Evolutionary conservation across 1,140 invertebrate species (phyloP), one percentile per base, ranked within the genome.

Genomic region (Heliconius melpomene): DNA sequence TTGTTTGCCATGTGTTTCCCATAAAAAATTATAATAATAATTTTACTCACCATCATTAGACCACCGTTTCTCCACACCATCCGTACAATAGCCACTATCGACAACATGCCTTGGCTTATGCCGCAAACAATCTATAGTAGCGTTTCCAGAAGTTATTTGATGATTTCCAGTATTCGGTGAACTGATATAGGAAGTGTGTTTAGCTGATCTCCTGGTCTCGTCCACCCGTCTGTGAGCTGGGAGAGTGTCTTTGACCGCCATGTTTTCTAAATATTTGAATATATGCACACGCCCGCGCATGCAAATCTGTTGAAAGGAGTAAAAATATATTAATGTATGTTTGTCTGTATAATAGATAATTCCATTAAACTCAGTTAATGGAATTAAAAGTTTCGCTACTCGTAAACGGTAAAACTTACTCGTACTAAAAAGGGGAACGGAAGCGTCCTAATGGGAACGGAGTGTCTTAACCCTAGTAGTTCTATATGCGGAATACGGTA

Each of bases 241-340:
- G 32, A 95, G 89, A 16, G 95, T 95, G 82, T 96, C 96, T 88
- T 97, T 97, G 85, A 96, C 96, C 32, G 98, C 97, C 95, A 98
- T 97, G 87, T 96, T 97, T 90, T 98, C 98, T 78, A 99, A 95
- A 94, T 98, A 98, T 91, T 99, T 99, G 95, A 98, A 99, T 81
- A 99, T 98, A 94, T 99, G 98, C 86, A 98, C 97, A 89, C 97
- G 96, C 81, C 98, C 98, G 90, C 98, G 96, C 93, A 97, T 97
- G 94, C 98, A 99, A 82, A 98, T 95, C 98, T 99, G 91, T 20
- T 60, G n/a, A n/a, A 23, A 23, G 8, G 57, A 16, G 2, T 29
- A 74, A 46, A n/a, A 78, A 54, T 13, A 60, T 23, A 66, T 50
- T n/a, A 73, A 23, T 50, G 26, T 38, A 72, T 26, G 3, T 72